Evolutionary conservation across 1,140 invertebrate species (phyloP), one percentile per base, ranked within the genome.

Genomic region (Contarinia nasturtii): DNA sequence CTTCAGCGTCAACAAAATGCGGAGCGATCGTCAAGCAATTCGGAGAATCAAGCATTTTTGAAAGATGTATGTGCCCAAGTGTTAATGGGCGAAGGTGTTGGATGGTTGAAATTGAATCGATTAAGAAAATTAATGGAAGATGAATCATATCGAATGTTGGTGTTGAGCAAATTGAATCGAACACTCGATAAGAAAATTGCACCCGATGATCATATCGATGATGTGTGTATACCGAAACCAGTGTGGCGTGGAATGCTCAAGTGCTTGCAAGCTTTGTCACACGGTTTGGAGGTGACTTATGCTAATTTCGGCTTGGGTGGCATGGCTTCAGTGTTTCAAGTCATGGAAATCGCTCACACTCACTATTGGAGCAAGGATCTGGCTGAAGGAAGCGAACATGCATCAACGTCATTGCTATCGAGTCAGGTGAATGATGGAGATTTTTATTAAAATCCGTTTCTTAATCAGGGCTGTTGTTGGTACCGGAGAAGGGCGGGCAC

Each of bases 111-210:
- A 65, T 64, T 94, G 7, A 93, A 87, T 58, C 76, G 93, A 33
- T 69, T 98, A 17, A 92, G 90, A 58, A 94, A 95, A 60, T 66
- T 99, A 5, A 94, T 99, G 89, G 95, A 98, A 66, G 94, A 98
- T 66, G 96, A 99, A 68, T 96, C 86, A 47, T 95, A 98, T 69
- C 73, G 96, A 27, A 95, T 93, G 60, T 82, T 98, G 63, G 85
- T 97, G 10, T 77, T 98, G 2, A 89, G 85, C 44, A 91, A 95
- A 59, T 69, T 99, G 8, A 98, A 98, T 63, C 82, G 85, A 53
- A 92, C 90, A 49, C 72, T 97, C 17, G 91, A 93, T 55, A 80
- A 80, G 52, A 96, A 94, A 67, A 82, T 96, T 37, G 82, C 84
- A 45, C 90, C 93, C 2, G 88, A 94, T 63, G 88, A 95, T 68